A percentile compares a stretch with the other conserved stretches of the same genome.
Evolutionary conservation across 2,797 vertebrate genomes (phyloP).

Genomic region (Siniperca scherzeri): DNA sequence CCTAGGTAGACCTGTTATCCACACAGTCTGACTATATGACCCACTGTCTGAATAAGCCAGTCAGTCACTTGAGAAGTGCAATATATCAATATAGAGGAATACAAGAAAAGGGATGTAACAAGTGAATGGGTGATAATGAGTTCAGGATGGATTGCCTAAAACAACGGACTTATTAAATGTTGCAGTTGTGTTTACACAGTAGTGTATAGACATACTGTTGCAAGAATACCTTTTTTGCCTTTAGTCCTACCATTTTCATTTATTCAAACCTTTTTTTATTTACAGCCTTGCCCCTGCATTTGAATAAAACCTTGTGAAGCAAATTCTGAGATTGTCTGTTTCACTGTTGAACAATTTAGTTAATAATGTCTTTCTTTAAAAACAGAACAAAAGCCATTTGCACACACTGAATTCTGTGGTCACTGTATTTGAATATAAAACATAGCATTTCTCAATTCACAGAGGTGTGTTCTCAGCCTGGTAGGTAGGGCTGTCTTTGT

Average conservation of each 20-base stretch:
- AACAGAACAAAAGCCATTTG: slow-evolving; percentile 47
- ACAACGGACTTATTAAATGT: slow-evolving; percentile 85
- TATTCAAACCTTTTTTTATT: slow-evolving; percentile 71
- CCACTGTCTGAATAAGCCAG: slow-evolving; percentile 36
- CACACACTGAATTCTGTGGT: slow-evolving; percentile 65
- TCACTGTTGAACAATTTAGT: slow-evolving; percentile 36
- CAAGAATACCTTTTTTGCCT: slow-evolving; percentile 82
- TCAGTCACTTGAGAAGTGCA: slow-evolving; percentile 87
- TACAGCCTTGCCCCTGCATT: slow-evolving; percentile 76
- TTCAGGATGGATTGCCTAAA: slow-evolving; percentile 75
- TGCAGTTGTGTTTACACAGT: slow-evolving; percentile 79
- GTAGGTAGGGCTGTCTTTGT: slow-evolving; percentile 45
- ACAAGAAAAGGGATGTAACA: slow-evolving; percentile 80
- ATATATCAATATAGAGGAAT: slow-evolving; percentile 82
- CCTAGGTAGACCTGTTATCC: slow-evolving; percentile 28
- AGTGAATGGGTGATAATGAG: slow-evolving; percentile 57
- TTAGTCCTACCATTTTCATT: slow-evolving; percentile 76
- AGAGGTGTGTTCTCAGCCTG: slow-evolving; percentile 64
- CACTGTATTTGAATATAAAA: slow-evolving; percentile 81
- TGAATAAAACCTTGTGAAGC: slow-evolving; percentile 86
- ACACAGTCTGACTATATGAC: slow-evolving; percentile 48
- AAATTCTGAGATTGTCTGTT: slow-evolving; percentile 71
- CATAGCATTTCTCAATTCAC: slow-evolving; percentile 75
- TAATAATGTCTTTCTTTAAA: slow-evolving; percentile 7
- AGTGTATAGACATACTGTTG: slow-evolving; percentile 85